Evolutionary conservation across 2,888 invertebrate genomes (phyloP).

Genomic region (Trachelus iudaicus): DNA sequence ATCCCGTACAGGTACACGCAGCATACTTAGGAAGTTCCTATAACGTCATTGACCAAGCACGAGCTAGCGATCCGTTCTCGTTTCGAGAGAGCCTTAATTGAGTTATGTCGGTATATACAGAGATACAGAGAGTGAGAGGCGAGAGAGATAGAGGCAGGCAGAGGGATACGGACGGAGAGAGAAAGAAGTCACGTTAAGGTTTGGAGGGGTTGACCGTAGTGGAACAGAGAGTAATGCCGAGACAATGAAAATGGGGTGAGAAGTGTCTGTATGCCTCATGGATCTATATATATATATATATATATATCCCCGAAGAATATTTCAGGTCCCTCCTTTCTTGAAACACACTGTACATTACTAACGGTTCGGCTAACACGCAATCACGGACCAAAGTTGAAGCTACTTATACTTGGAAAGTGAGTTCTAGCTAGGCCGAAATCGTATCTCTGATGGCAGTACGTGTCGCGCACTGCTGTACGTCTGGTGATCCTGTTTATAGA

Average conservation of each 20-base stretch:
- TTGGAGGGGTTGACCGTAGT: neutral
- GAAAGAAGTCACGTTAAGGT: neutral
- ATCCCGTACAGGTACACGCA: neutral
- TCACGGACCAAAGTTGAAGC: neutral
- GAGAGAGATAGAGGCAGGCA: too few relatives aligned
- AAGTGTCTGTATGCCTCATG: neutral
- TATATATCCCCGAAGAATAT: neutral
- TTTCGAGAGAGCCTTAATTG: slow-evolving; percentile 2
- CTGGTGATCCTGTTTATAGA: neutral
- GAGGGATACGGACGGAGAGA: neutral
- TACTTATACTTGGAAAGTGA: neutral
- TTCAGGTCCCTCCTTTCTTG: neutral
- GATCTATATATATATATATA: neutral
- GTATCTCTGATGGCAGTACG: slow-evolving; percentile 21
- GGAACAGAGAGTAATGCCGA: neutral
- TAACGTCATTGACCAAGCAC: neutral
- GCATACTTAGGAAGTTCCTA: neutral
- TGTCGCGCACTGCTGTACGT: neutral
- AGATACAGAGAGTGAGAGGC: neutral
- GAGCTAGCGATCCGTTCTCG: neutral
- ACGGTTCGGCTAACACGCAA: neutral
- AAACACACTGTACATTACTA: neutral
- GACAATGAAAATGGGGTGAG: neutral
- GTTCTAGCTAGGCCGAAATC: slow-evolving; percentile 16
- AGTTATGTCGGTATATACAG: neutral